phyloP scores from a whole-genome alignment of 1,140 invertebrate genomes.

The Saxidomus purpurata region DNA sequence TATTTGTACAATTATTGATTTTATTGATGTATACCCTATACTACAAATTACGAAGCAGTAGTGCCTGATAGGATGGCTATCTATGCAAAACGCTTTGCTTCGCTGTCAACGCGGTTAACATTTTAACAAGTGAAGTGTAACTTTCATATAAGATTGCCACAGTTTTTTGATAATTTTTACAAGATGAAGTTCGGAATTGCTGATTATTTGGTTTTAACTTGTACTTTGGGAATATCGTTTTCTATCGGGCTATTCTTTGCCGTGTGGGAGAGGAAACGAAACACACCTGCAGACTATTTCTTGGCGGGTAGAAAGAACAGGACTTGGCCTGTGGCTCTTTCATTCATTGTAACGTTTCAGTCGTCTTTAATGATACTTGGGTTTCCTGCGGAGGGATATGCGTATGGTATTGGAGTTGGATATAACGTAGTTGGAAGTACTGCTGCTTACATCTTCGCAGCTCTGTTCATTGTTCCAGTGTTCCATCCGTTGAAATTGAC shows the following conservation, averaged over 20 bases:
- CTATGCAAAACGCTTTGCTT: no score
- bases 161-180: no score
- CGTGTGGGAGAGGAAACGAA: background rate
- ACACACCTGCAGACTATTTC: slow-evolving; percentile 32
- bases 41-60: no score
- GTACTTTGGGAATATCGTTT: background rate
- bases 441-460: slow-evolving; percentile 91
- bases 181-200: background rate
- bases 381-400: slow-evolving; percentile 77
- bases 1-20: no score
- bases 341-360: slow-evolving; percentile 92
- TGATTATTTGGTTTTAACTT: slow-evolving; percentile 29
- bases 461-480: slow-evolving; percentile 94
- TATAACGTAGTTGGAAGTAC: slow-evolving; percentile 86
- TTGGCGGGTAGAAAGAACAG: slow-evolving; percentile 88
- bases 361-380: slow-evolving; percentile 96
- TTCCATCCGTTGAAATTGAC: slow-evolving; percentile 94
- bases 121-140: no score
- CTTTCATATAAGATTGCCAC: no score
- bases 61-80: no score
- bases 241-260: slow-evolving; percentile 25
- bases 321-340: slow-evolving; percentile 84
- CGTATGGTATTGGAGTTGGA: slow-evolving; percentile 72
- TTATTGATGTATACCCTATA: no score
- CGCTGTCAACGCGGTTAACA: no score